Evolutionary conservation across 64 coral and sea anemone species (phyloP), one percentile per base, ranked within the genome.

Genomic region (Hydrozoanthus tunicans): DNA sequence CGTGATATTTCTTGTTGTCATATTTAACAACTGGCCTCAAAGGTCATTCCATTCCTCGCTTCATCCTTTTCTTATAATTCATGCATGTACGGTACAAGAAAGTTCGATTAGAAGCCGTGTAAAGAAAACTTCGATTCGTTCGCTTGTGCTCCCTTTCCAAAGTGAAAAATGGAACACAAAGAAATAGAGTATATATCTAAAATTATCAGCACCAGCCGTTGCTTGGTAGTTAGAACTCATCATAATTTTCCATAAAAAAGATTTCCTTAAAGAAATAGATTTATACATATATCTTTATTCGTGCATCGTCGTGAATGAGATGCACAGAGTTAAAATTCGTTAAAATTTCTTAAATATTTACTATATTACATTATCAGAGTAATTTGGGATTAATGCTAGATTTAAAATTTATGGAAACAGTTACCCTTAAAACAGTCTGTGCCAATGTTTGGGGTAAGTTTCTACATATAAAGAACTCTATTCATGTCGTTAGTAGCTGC

Each of bases 21-120:
- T 75, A 88, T 88, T 88, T 88, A 88, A 88, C 69, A 88, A 70
- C 6, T 6, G 84, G 84, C 84, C 84, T 88, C 84, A 88, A 88
- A 88, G 84, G 84, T 56, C 84, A 11, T 55, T 59, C 70, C 58
- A 23, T 61, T 70, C n/a, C 84, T 74, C 24, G 15, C 9, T 9
- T 8, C 20, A 27, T 60, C 32, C 12, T n/a, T n/a, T 74, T 58
- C 6, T 32, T 73, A 43, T 70, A 73, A 59, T 51, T 70, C 84
- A 74, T 60, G 68, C 84, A 88, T 88, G 84, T 57, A 74, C 68
- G 84, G 68, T 73, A 59, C 53, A 52, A 76, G 67, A 74, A 53
- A 60, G 69, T 24, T 11, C 5, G 68, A 74, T 23, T 43, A 10
- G 59, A 69, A 88, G 56, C 68, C 12, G 60, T 83, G 65, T 53